phyloP scores from a whole-genome alignment of 2,888 invertebrate species.

The Caenorhabditis uteleia region DNA sequence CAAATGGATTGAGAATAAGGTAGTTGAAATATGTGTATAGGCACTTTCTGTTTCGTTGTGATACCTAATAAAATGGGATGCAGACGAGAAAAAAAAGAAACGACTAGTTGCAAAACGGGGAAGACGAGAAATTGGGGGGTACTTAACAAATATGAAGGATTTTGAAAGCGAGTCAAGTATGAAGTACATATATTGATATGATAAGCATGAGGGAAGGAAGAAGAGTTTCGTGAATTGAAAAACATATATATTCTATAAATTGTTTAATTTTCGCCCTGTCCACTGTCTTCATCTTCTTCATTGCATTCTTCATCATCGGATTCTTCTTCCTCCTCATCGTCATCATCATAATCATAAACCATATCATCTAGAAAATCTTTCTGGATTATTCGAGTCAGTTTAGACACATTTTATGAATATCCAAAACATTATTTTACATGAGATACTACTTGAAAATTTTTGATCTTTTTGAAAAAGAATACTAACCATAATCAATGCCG shows the following conservation, averaged over 20 bases:
- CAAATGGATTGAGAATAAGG: no score
- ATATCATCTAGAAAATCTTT: constrained; percentile 21
- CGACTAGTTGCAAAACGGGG: no score
- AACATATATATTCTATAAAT: not conserved
- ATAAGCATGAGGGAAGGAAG: no score
- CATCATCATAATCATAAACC: constrained; percentile 44
- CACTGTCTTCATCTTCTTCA: constrained; percentile 66
- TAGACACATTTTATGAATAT: not conserved
- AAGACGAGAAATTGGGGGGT: no score
- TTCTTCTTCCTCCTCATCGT: constrained; percentile 48
- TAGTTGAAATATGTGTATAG: no score
- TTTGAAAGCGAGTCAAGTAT: no score
- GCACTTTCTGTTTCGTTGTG: no score
- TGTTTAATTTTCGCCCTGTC: constrained; percentile 63
- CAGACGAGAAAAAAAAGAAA: no score
- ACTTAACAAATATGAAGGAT: no score
- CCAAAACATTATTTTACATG: not conserved
- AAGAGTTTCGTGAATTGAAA: not conserved
- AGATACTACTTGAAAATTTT: not conserved
- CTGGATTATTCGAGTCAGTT: not conserved
- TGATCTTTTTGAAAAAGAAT: constrained; percentile 6
- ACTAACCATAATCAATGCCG: constrained; percentile 92
- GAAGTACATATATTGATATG: no score
- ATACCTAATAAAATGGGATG: no score
- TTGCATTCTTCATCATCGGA: constrained; percentile 29